phyloP scores from a whole-genome alignment of 2,888 invertebrate genomes.

The Drosophila meridiana region DNA sequence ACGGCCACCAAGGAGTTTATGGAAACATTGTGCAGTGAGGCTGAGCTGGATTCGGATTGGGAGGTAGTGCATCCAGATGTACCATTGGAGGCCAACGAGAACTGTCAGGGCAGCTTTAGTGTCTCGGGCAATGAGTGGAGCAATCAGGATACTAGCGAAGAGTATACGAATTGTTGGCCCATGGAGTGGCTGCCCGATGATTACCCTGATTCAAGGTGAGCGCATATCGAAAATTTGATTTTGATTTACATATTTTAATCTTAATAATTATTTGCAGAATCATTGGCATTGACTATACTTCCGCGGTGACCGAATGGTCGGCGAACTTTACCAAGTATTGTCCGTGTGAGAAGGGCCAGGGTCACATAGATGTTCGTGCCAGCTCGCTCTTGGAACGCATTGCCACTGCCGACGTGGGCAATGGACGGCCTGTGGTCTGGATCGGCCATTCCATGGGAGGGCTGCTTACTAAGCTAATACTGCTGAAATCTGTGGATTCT shows the following conservation, averaged over 20 bases:
- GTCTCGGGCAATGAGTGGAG: constrained; percentile 84
- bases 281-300: constrained; percentile 95
- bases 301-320: constrained; percentile 93
- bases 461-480: constrained; percentile 93
- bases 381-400: constrained; percentile 89
- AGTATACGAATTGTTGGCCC: constrained; percentile 94
- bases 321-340: constrained; percentile 86
- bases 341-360: constrained; percentile 86
- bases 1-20: constrained; percentile 84
- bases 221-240: not conserved
- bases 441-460: constrained; percentile 99
- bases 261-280: constrained; percentile 84
- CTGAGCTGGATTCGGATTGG: constrained; percentile 84
- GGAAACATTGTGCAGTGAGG: constrained; percentile 80
- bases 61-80: constrained; percentile 85
- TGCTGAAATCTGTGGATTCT: constrained; percentile 88
- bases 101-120: constrained; percentile 85
- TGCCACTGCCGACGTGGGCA: constrained; percentile 91
- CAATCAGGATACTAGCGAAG: constrained; percentile 82
- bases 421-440: constrained; percentile 92
- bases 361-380: constrained; percentile 89
- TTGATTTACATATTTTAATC: constrained; percentile 77
- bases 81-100: constrained; percentile 79
- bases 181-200: constrained; percentile 96
- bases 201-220: constrained; percentile 87